Conservation (phyloP, 2,888 invertebrate genomes). For the Diogma glabrata region DNA sequence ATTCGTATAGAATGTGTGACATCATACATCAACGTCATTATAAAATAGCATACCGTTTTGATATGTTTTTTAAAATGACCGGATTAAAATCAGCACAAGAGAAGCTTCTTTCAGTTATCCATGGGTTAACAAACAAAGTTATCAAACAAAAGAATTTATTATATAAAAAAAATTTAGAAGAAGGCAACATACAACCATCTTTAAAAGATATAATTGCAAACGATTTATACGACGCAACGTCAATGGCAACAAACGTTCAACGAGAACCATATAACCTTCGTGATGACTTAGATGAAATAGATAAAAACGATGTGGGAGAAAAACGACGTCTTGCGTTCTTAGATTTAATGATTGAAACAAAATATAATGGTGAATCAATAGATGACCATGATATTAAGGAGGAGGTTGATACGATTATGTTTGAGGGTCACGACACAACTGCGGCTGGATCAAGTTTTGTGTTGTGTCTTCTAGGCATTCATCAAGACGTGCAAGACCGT, state of each 20-base stretch:
- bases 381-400: slow-evolving; percentile 73
- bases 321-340: slow-evolving; percentile 79
- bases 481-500: slow-evolving; percentile 65
- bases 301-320: slow-evolving; percentile 69
- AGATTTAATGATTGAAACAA: slow-evolving; percentile 77
- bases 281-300: slow-evolving; percentile 69
- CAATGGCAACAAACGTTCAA: slow-evolving; percentile 44
- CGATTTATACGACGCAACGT: slow-evolving; percentile 22
- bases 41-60: slow-evolving; percentile 60
- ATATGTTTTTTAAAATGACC: slow-evolving; percentile 57
- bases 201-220: slow-evolving; percentile 34
- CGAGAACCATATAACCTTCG: too few relatives aligned
- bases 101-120: slow-evolving; percentile 54
- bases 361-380: slow-evolving; percentile 60
- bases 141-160: slow-evolving; percentile 16
- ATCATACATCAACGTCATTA: slow-evolving; percentile 69
- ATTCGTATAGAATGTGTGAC: slow-evolving; percentile 62
- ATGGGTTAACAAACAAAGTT: slow-evolving; percentile 65
- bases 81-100: slow-evolving; percentile 57
- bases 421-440: slow-evolving; percentile 78
- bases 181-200: slow-evolving; percentile 37
- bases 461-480: slow-evolving; percentile 66
- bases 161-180: slow-evolving; percentile 30
- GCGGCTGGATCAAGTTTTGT: slow-evolving; percentile 82
- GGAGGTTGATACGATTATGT: slow-evolving; percentile 81